Base-by-base conservation (phyloP, 1,140 invertebrate genomes). In the Leptopilina boulardi region DNA sequence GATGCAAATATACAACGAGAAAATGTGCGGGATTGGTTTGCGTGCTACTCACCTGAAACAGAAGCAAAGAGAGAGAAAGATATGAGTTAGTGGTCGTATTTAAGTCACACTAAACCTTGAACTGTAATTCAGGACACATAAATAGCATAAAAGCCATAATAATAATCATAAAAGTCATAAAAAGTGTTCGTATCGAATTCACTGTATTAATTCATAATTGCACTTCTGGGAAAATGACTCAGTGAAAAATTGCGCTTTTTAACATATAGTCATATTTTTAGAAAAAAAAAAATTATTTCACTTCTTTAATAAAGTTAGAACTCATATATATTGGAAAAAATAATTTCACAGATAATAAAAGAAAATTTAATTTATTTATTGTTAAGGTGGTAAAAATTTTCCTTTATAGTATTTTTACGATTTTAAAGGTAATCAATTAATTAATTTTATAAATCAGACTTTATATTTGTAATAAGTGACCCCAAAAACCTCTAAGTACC, bases 11-110 rank as follows among this genome's bases (percentile, higher is more conserved):
- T 47, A 15, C 1, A n/a, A n/a, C 19, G 26, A 9, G 70, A 71
- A 75, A n/a, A n/a, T n/a, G n/a, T 66, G 72, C 42, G 26, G 19
- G 21, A 74, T 80, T 42, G 73, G 74, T 54, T 56, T 72, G 73
- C 38, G 42, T 66, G 51, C n/a, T 59, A 83, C 82, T 84, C 79
- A 84, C 82, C 82, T 83, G 79, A 8, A 83, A 83, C 42, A 80
- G 38, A 76, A 74, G 21, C 38, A 70, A 41, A 73, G 76, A n/a
- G 51, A 26, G n/a, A n/a, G n/a, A n/a, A n/a, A n/a, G 73, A 51
- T 44, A 76, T 21, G 44, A 47, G 30, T 66, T 66, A 66, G 59
- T 66, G 15, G 26, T 66, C 59, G 26, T 30, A 66, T 66, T 66
- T 66, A 66, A 66, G 13, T 30, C 21, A 34, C 59, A 66, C 3